Conservation (phyloP, 2,113 vertebrate genomes). For the Cochlearius cochlearius region DNA sequence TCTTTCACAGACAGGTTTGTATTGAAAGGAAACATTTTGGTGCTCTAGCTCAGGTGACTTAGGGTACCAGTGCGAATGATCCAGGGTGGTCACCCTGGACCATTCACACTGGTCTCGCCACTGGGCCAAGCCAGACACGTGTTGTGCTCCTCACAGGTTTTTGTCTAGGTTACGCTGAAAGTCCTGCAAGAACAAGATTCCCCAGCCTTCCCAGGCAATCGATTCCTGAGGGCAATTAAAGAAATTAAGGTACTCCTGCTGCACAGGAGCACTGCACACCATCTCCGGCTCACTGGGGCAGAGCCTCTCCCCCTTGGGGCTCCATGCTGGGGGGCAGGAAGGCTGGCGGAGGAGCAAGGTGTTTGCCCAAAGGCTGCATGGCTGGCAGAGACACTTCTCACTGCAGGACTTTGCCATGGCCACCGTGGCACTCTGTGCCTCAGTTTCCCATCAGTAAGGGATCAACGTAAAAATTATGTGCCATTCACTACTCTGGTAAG, state of each 20-base stretch:
- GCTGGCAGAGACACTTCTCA: not conserved
- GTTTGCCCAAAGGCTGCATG: not conserved
- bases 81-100: too few species aligned
- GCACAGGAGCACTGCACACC: not conserved
- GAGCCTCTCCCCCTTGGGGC: not conserved
- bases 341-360: not conserved
- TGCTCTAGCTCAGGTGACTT: not conserved
- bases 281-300: not conserved
- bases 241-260: not conserved
- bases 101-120: too few species aligned
- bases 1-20: not conserved
- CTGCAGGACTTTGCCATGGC: not conserved
- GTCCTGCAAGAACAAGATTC: not conserved
- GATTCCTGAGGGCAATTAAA: not conserved
- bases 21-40: not conserved
- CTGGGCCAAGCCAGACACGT: rapidly evolving
- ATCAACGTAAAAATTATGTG: not conserved
- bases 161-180: not conserved
- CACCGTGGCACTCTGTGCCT: not conserved
- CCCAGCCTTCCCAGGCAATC: not conserved
- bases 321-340: not conserved
- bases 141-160: not conserved
- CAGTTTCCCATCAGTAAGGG: not conserved
- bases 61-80: not conserved
- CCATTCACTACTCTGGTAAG: not conserved